These are phyloP conservation scores for Anastrepha obliqua DNA, from an alignment of 1,140 invertebrate genomes.

Conservation along the genomic window DNA sequence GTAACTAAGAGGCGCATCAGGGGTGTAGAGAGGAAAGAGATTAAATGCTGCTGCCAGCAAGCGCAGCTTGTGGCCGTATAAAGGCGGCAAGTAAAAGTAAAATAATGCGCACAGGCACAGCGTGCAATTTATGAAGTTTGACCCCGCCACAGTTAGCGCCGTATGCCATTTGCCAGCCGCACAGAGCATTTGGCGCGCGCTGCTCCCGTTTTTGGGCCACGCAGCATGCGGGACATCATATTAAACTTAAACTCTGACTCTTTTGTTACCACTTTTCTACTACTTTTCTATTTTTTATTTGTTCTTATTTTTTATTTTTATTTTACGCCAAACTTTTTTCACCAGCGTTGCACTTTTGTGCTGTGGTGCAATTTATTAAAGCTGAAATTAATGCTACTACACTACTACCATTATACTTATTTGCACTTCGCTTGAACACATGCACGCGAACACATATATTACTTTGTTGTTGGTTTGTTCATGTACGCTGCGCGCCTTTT, in stretches of 20 bases:
- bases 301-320: background rate
- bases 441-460: background rate
- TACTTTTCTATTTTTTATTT: background rate
- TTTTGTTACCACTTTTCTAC: slow-evolving; percentile 14
- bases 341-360: background rate
- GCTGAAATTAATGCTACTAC: slow-evolving; percentile 29
- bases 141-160: slow-evolving; percentile 13
- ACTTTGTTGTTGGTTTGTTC: background rate
- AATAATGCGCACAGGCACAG: background rate
- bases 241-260: slow-evolving; percentile 6
- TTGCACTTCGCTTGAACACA: background rate
- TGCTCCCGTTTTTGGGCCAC: background rate
- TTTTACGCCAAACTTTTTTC: background rate
- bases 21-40: background rate
- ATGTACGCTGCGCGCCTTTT: background rate
- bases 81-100: background rate
- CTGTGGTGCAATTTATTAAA: slow-evolving; percentile 12
- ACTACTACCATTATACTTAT: background rate
- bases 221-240: background rate
- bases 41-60: slow-evolving; percentile 2
- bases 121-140: slow-evolving; percentile 49
- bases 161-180: background rate
- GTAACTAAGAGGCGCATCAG: background rate
- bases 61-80: slow-evolving; percentile 41
- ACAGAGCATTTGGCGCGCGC: no score